Base-by-base conservation (phyloP, 2,797 vertebrate species). In the Ctenopoma multispine region DNA sequence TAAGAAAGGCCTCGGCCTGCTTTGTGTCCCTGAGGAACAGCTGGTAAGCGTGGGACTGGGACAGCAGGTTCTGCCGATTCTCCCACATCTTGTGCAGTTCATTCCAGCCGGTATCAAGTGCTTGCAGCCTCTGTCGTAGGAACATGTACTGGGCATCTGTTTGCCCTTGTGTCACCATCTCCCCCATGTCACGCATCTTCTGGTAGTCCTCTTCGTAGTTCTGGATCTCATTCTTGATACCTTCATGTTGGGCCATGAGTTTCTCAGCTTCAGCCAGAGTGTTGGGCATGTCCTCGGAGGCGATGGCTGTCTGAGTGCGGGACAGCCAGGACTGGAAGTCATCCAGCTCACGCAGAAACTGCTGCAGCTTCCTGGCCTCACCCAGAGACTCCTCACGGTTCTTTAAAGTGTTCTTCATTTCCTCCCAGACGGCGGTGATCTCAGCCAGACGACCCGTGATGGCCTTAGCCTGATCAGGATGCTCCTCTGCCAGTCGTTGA, bases 1-100 rank as follows among this genome's bases (percentile, higher is more conserved):
- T 90, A 77, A 98, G 95, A 80, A 94, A 93, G 1, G 79, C 82
- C 14, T 95, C 90, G 0, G 95, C 96, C 74, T 96, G 96, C 60
- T 93, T 95, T 20, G 96, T 96, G 77, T 97, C 96, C 92, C 96
- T 89, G 27, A 97, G 95, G 90, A 97, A 97, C 20, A 97, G 92
- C 89, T 98, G 97, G 87, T 98, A 96, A 50, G 96, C 95, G 4
- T 98, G 96, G 4, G 96, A 98, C 90, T 98, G 97, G 8, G 96
- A 96, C 63, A 98, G 94, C 31, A 98, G 96, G 81, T 94, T 98
- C 82, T 98, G 97, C 29, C 97, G 94, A 87, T 98, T 98, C 89
- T 97, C 97, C 97, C 97, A 98, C 97, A 98, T 98, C 87, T 96
- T 97, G 93, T 97, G 96, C 17, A 98, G 96, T 73, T 98, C 97